These are phyloP conservation scores for Entomyzon cyanotis DNA, from an alignment of 2,113 vertebrate genomes.

Conservation along the genomic window DNA sequence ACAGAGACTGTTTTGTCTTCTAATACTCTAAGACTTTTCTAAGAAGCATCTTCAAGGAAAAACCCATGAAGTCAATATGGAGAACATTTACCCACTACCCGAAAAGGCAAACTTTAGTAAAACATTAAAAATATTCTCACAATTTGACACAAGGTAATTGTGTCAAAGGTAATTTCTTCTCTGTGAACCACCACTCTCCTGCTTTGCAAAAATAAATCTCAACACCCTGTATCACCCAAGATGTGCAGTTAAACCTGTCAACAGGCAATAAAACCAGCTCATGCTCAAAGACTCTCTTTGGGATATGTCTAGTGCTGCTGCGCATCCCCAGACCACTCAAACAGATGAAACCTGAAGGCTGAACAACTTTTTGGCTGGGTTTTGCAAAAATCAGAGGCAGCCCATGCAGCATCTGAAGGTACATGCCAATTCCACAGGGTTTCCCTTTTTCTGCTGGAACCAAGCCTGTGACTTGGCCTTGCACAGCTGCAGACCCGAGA, in stretches of 20 bases:
- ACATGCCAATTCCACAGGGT: neutral
- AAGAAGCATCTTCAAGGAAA: constrained; percentile 78
- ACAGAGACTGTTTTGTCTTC: constrained; percentile 78
- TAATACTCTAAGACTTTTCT: constrained; percentile 87
- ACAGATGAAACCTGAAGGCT: neutral
- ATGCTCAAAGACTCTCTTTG: neutral
- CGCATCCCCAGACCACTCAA: neutral
- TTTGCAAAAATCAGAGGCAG: neutral
- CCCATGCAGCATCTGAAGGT: fast-evolving
- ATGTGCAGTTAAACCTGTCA: neutral
- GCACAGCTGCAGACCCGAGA: neutral
- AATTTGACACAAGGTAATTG: neutral
- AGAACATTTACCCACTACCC: neutral
- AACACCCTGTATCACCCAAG: fast-evolving
- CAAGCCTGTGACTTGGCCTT: fast-evolving
- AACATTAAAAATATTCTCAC: neutral
- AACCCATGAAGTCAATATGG: neutral
- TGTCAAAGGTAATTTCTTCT: neutral
- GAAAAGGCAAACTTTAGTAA: neutral
- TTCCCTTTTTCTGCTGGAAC: neutral
- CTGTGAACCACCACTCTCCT: neutral
- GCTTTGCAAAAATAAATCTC: neutral
- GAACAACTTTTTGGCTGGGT: neutral
- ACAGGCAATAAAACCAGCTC: neutral
- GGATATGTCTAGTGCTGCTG: fast-evolving